A percentile compares a stretch with the other conserved stretches of the same genome.
These are phyloP conservation scores for Drosophila ananassae DNA, from an alignment of 1,140 invertebrate genomes.

Conservation along the genomic window DNA sequence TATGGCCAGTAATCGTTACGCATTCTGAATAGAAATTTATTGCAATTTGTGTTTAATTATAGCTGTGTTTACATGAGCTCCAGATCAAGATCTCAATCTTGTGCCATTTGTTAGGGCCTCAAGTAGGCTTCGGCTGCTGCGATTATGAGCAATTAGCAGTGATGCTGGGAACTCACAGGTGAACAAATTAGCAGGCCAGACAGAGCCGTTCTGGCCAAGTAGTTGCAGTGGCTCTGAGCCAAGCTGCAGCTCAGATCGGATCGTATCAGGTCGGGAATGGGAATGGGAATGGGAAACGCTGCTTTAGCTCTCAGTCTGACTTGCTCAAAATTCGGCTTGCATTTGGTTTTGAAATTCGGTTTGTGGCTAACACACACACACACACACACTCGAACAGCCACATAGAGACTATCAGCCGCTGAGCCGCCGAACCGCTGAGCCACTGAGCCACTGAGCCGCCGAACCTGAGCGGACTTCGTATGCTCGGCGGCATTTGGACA, in stretches of 20 bases:
- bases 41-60: too few species aligned
- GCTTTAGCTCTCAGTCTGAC: not conserved
- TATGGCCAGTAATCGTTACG: too few species aligned
- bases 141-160: not conserved
- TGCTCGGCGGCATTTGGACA: conserved; percentile 74
- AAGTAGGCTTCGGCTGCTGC: too few species aligned
- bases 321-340: conserved; percentile 63
- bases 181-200: conserved; percentile 3
- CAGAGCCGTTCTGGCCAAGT: conserved; percentile 1
- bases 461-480: conserved; percentile 71
- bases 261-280: not conserved
- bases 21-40: too few species aligned
- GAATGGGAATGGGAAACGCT: conserved; percentile 7
- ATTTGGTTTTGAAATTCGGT: conserved; percentile 76
- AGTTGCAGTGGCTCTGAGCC: not conserved
- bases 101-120: not conserved
- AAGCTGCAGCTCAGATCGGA: not conserved
- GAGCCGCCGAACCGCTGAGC: conserved; percentile 20
- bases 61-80: too few species aligned
- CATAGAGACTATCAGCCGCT: conserved; percentile 1
- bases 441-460: conserved; percentile 16
- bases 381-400: not conserved
- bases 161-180: conserved; percentile 1
- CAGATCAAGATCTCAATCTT: too few species aligned
- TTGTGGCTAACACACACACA: conserved; percentile 31